phyloP scores from a whole-genome alignment of 2,888 invertebrate species.

The Microctonus brassicae region DNA sequence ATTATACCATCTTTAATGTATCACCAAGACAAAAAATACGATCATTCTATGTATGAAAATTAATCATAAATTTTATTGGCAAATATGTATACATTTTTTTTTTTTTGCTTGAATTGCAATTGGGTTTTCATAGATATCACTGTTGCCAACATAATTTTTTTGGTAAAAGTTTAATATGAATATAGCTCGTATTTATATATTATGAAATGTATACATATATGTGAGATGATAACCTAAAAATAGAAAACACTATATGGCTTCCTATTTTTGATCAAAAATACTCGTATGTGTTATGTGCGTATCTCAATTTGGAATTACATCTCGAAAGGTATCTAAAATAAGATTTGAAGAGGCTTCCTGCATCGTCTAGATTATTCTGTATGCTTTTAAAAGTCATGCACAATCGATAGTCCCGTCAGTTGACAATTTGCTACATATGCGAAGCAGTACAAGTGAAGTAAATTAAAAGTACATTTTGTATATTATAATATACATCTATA shows the following conservation, averaged over 20 bases:
- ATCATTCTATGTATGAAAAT: too few species aligned
- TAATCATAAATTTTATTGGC: too few species aligned
- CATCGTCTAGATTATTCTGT: slow-evolving; percentile 55
- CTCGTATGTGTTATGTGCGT: slow-evolving; percentile 8
- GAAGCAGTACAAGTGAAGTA: slow-evolving; percentile 11
- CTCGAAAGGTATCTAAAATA: slow-evolving; percentile 57
- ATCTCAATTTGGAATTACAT: slow-evolving; percentile 44
- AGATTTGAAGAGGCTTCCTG: slow-evolving; percentile 50
- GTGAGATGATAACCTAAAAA: not conserved
- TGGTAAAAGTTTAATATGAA: too few species aligned
- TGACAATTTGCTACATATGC: slow-evolving; percentile 19
- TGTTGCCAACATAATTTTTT: too few species aligned
- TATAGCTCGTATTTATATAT: not conserved
- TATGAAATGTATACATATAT: not conserved
- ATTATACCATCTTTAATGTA: too few species aligned
- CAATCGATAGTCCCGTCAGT: slow-evolving; percentile 37
- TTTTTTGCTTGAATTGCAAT: too few species aligned
- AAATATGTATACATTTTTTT: too few species aligned
- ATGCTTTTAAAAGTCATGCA: slow-evolving; percentile 52
- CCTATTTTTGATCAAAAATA: slow-evolving; percentile 48
- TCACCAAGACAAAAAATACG: too few species aligned
- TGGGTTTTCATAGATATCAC: too few species aligned
- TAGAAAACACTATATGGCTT: slow-evolving; percentile 26
- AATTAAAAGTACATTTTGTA: not conserved
- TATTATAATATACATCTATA: not conserved